Conservation (phyloP, 2,113 vertebrate genomes). For the Oophaga pumilio region DNA sequence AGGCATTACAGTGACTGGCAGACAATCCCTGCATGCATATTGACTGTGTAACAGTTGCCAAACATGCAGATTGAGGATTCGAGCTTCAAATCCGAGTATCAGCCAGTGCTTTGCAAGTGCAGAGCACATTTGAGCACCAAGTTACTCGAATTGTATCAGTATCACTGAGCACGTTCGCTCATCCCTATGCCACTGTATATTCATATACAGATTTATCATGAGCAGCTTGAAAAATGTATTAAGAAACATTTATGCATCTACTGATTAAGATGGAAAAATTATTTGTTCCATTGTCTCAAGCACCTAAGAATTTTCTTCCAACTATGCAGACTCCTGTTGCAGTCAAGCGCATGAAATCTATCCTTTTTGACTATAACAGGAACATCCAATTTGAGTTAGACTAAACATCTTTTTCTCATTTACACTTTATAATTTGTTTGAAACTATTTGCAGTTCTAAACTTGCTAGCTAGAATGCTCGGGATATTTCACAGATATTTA, state of each 20-base stretch:
- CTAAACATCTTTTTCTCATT: slow-evolving; percentile 32
- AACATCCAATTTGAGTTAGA: slow-evolving; percentile 13
- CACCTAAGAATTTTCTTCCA: neutral
- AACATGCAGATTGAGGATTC: too few relatives aligned
- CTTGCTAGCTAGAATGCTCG: neutral
- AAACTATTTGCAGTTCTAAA: slow-evolving; percentile 20
- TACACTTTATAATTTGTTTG: slow-evolving; percentile 38
- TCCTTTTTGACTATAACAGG: neutral
- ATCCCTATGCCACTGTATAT: too few relatives aligned
- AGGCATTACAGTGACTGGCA: too few relatives aligned
- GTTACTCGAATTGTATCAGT: too few relatives aligned
- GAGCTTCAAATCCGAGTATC: too few relatives aligned
- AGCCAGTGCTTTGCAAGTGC: too few relatives aligned
- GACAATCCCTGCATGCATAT: too few relatives aligned
- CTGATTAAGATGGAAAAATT: neutral
- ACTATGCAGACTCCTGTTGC: neutral
- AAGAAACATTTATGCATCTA: neutral
- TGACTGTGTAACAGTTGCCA: too few relatives aligned
- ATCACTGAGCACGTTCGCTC: too few relatives aligned
- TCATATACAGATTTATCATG: too few relatives aligned
- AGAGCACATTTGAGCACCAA: too few relatives aligned
- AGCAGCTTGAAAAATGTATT: neutral
- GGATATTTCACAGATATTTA: slow-evolving; percentile 37
- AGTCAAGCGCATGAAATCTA: neutral
- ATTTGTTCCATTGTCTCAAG: neutral